Evolutionary conservation across 2,888 invertebrate species (phyloP), one percentile per base, ranked within the genome.

Genomic region (Ormyrus nitidulus): DNA sequence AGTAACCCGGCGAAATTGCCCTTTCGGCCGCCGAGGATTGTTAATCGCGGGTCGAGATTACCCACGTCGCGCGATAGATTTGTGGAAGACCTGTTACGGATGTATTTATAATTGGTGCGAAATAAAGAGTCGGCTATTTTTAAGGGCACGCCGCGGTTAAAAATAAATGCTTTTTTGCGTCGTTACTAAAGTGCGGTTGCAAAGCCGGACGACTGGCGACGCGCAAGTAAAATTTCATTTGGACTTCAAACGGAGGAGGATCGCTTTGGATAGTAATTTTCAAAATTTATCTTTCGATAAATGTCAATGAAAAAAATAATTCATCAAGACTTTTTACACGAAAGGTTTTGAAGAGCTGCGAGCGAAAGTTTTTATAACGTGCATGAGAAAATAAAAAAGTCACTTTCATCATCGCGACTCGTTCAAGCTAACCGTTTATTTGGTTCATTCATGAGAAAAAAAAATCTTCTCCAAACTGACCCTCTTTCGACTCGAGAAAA

Each of bases 391-490:
- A 34, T 34, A 34, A 34, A 34, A 34, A 3, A 34, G 34, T 4
- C 34, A 34, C 34, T 34, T 4, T 34, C 34, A 4, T 4, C 34
- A 4, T 34, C 34, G 34, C 34, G 34, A 34, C 34, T 34, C 34
- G 4, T 34, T 34, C 34, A 34, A 8, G 2, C n/a, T 44, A 51
- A 51, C 9, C 58, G 13, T 0, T 62, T 19, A 5, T 19, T 62
- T 44, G 62, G 44, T 62, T 34, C 62, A 62, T 73, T 51, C 46
- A 54, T 48, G 62, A 34, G 34, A 34, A 34, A 34, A 19, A 73
- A 46, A 65, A 64, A 64, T 73, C 6, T 19, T 56, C 73, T 73
- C 54, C 46, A 73, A 73, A 56, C 56, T 64, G 56, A 73, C 64
- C 73, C 64, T 73, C 53, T 62, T 72, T 46, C 11, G 13, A 65